Evolutionary conservation across 2,113 vertebrate species (phyloP), one percentile per base, ranked within the genome.

Genomic region (Apus apus): DNA sequence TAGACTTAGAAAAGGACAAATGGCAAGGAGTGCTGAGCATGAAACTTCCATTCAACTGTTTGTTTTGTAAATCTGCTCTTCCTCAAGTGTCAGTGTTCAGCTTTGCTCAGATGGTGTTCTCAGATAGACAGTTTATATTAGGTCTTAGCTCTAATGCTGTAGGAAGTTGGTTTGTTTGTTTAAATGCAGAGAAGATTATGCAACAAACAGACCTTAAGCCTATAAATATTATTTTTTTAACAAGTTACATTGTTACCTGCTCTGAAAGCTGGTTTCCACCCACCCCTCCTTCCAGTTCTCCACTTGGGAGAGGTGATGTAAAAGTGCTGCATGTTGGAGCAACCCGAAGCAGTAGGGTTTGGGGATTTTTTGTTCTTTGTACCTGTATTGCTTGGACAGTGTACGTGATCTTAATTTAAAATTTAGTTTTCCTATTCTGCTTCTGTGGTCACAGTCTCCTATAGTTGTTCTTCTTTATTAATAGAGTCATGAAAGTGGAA

Each of bases 91-190:
- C 45, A 73, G 36, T 40, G 2, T 13, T 77, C 36, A 13, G 38
- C 56, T 50, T 29, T 32, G 15, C 36, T 75, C 18, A 0, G 1
- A 5, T 7, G 15, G 15, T 29, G 0, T 6, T 65, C 30, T 57
- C 73, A 26, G 30, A 46, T 4, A 4, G 14, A 6, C 5, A 1
- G 2, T 36, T 62, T 43, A 2, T 19, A 18, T 7, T 4, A 10
- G 57, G 2, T 45, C 12, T 19, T 4, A 36, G 46, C 83, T 77
- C 43, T 48, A 22, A 34, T 58, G 74, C 57, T 61, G 13, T 34
- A n/a, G 17, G 45, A 54, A 72, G 11, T 0, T 80, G 13, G 18
- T 34, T 36, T 26, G 46, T 17, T 34, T 14, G 2, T 56, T 92
- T n/a, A 50, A 93, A 66, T 46, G 5, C n/a, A 51, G 3, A 38